These are phyloP conservation scores for Rhegmatorhina hoffmannsi DNA, from an alignment of 2,113 vertebrate species.

Conservation along the genomic window DNA sequence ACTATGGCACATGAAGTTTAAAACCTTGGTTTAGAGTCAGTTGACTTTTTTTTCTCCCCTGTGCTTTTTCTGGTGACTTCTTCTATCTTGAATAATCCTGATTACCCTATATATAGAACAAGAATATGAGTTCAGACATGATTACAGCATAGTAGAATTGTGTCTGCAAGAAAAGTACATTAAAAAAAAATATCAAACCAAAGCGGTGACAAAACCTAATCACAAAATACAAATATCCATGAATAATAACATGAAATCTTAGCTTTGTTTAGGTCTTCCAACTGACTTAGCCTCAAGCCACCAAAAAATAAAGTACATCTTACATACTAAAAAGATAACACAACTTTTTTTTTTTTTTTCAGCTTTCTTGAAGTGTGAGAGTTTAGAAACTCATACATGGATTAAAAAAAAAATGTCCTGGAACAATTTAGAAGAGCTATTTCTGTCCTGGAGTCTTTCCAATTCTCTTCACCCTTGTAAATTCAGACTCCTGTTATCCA, in stretches of 20 bases:
- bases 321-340: background rate
- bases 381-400: background rate
- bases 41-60: background rate
- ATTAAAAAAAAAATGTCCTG: background rate
- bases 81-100: background rate
- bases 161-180: background rate
- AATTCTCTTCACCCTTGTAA: background rate
- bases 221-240: background rate
- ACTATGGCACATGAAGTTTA: background rate
- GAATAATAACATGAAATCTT: background rate
- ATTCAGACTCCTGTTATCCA: background rate
- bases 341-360: background rate
- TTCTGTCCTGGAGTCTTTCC: background rate
- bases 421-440: background rate
- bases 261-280: background rate
- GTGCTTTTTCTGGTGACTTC: background rate
- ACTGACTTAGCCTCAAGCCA: background rate
- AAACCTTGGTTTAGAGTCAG: background rate
- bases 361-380: background rate
- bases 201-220: background rate
- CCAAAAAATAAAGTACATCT: background rate
- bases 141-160: background rate
- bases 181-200: background rate
- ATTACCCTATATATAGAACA: background rate
- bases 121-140: background rate